phyloP scores from a whole-genome alignment of 2,888 invertebrate genomes.

The Mythimna loreyi region DNA sequence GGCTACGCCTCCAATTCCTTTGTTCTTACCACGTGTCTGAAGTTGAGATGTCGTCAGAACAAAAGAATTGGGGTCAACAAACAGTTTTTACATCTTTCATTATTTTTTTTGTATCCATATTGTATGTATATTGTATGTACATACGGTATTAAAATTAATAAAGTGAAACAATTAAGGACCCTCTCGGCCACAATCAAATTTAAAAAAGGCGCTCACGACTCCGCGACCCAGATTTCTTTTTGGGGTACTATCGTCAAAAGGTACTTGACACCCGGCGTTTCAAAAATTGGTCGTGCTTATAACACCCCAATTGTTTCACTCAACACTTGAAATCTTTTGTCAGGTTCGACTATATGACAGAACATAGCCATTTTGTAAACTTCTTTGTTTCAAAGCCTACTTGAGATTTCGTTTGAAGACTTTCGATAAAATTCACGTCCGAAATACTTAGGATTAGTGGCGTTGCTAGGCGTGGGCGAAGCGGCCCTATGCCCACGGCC shows the following conservation, averaged over 20 bases:
- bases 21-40: no score
- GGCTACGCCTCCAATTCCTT: no score
- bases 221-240: constrained; percentile 18
- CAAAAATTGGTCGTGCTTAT: constrained; percentile 20
- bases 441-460: background rate
- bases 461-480: no score
- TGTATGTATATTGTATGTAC: no score
- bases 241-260: background rate
- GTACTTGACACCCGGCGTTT: constrained; percentile 20
- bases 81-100: no score
- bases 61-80: no score
- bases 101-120: no score
- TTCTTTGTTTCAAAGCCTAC: constrained; percentile 26
- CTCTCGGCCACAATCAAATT: no score
- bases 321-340: constrained; percentile 35
- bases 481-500: no score
- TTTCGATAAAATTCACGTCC: background rate
- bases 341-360: constrained; percentile 17
- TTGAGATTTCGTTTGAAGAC: constrained; percentile 9
- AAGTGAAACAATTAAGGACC: no score
- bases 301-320: constrained; percentile 20
- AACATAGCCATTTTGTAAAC: constrained; percentile 25
- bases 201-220: background rate
- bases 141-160: no score
- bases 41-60: no score